phyloP scores from a whole-genome alignment of 1,140 invertebrate species.

The Papilio polyxenes region DNA sequence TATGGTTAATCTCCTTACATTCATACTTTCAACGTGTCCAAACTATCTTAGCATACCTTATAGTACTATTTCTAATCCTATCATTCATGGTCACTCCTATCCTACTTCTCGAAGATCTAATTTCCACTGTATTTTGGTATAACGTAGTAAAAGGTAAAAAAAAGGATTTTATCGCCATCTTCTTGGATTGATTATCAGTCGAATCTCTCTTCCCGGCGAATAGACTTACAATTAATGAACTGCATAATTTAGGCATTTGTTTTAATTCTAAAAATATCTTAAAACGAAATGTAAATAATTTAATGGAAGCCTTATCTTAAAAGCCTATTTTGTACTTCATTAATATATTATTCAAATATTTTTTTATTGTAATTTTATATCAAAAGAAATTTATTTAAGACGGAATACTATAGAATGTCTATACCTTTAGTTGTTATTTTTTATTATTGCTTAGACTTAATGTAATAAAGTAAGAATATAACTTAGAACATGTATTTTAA shows the following conservation, averaged over 20 bases:
- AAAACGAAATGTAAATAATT: neutral
- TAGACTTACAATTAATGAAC: neutral
- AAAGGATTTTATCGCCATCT: neutral
- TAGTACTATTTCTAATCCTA: too few relatives aligned
- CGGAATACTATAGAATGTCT: neutral
- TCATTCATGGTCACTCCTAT: too few relatives aligned
- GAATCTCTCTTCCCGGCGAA: neutral
- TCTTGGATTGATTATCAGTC: neutral
- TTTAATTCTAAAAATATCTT: neutral
- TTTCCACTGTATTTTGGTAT: too few relatives aligned
- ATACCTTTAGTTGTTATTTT: constrained; percentile 5
- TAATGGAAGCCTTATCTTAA: constrained; percentile 19
- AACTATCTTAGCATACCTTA: too few relatives aligned
- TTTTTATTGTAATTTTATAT: neutral
- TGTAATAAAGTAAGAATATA: constrained; percentile 20
- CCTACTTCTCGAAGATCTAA: too few relatives aligned
- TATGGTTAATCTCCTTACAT: too few relatives aligned
- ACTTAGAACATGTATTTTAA: constrained; percentile 30
- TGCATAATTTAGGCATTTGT: neutral
- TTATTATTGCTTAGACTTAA: neutral
- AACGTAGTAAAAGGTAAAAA: neutral
- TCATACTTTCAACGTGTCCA: too few relatives aligned
- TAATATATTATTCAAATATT: neutral
- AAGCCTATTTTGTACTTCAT: constrained; percentile 20
- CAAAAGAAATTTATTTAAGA: neutral